Evolutionary conservation across 2,113 vertebrate species (phyloP).

Genomic region (Chaetura pelagica): DNA sequence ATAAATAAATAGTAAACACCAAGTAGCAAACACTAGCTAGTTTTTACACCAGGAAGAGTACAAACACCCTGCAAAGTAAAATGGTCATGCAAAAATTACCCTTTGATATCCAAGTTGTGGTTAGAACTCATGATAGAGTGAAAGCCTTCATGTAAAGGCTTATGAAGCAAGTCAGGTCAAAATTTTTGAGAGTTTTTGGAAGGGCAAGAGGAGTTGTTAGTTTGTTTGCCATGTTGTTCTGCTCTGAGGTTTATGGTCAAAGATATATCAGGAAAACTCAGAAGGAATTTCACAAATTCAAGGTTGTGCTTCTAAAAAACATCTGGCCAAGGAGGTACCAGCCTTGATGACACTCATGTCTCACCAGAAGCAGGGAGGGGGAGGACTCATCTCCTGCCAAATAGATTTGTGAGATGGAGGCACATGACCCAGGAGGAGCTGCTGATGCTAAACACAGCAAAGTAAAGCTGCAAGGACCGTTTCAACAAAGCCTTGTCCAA

Average conservation of each 20-base stretch:
- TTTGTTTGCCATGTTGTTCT: background rate
- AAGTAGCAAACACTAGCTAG: background rate
- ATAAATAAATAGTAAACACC: background rate
- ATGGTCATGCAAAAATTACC: background rate
- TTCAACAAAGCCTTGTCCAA: conserved; percentile 23
- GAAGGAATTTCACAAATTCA: background rate
- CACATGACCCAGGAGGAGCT: background rate
- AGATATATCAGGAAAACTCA: background rate
- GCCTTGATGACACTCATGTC: background rate
- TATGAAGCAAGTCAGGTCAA: background rate
- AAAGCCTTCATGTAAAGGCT: too few relatives aligned
- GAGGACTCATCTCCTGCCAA: background rate
- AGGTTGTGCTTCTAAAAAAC: background rate
- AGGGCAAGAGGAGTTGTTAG: background rate
- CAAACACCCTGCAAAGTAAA: background rate
- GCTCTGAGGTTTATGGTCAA: background rate
- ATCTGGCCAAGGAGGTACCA: background rate
- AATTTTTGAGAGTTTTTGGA: background rate
- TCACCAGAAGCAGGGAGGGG: background rate
- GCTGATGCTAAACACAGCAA: background rate
- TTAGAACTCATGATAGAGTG: background rate
- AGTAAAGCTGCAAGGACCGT: background rate
- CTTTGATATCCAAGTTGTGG: background rate
- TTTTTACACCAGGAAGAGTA: background rate
- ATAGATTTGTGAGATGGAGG: background rate